Conservation (phyloP, 2,797 vertebrate species). For the Jordanella pulchra region DNA sequence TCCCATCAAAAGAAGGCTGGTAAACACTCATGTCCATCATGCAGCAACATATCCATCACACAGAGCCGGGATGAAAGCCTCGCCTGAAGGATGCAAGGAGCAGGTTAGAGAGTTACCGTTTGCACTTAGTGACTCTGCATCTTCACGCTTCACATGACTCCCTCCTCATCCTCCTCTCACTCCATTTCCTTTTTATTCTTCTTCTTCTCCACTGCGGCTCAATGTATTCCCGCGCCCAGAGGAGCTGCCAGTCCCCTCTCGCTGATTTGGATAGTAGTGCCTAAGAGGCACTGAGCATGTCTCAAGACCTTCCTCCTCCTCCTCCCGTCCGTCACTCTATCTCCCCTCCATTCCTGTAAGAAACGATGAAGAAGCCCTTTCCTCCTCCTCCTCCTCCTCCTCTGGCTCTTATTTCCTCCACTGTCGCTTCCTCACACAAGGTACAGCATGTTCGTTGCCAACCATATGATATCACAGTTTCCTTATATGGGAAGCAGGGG, state of each 20-base stretch:
- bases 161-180: constrained; percentile 67
- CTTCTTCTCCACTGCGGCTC: constrained; percentile 58
- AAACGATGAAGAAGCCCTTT: constrained; percentile 25
- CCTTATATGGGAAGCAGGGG: constrained; percentile 79
- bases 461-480: constrained; percentile 79
- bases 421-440: constrained; percentile 46
- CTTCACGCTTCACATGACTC: constrained; percentile 69
- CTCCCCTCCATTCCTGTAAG: constrained; percentile 21
- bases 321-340: constrained; percentile 19
- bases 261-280: constrained; percentile 65
- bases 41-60: constrained; percentile 35
- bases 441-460: constrained; percentile 65
- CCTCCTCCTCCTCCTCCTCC: constrained; percentile 18
- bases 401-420: constrained; percentile 36
- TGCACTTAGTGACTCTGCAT: constrained; percentile 75
- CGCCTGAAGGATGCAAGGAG: constrained; percentile 55
- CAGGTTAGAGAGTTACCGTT: constrained; percentile 72
- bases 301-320: constrained; percentile 61
- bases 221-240: constrained; percentile 60
- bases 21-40: constrained; percentile 25
- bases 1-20: constrained; percentile 1
- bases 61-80: constrained; percentile 41
- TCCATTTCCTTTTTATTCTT: constrained; percentile 58
- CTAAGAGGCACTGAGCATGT: constrained; percentile 65
- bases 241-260: constrained; percentile 57